Percentiles rank a stretch among this genome's conserved stretches.
phyloP scores from a whole-genome alignment of 2,113 vertebrate genomes.

The Bolborhynchus lineola region DNA sequence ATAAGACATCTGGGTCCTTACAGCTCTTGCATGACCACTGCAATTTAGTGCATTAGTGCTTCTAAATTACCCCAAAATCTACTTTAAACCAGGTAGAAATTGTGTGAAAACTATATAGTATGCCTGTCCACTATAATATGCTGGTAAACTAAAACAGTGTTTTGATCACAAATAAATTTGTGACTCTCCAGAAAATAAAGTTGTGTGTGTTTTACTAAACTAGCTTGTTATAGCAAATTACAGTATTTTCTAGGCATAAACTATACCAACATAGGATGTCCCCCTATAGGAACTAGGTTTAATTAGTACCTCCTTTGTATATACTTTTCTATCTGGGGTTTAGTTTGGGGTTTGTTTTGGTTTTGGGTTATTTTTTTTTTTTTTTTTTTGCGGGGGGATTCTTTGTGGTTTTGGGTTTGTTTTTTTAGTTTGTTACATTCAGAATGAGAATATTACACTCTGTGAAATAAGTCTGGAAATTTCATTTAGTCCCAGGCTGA shows the following conservation, averaged over 20 bases:
- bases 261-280: background rate
- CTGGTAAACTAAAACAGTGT: background rate
- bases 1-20: background rate
- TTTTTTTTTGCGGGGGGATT: background rate
- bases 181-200: background rate
- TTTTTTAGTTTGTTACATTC: background rate
- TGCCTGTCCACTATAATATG: background rate
- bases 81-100: background rate
- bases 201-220: background rate
- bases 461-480: background rate
- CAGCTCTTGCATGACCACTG: background rate
- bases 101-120: background rate
- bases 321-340: background rate
- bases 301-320: background rate
- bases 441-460: background rate
- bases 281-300: background rate
- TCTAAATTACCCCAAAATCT: background rate
- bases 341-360: background rate
- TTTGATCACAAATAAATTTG: background rate
- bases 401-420: rapidly evolving
- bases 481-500: background rate
- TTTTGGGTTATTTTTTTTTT: background rate
- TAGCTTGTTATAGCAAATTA: background rate
- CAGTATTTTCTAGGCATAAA: background rate
- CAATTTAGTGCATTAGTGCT: background rate